Evolutionary conservation across 2,113 vertebrate species (phyloP).

Genomic region (Phylloscopus whistleri): DNA sequence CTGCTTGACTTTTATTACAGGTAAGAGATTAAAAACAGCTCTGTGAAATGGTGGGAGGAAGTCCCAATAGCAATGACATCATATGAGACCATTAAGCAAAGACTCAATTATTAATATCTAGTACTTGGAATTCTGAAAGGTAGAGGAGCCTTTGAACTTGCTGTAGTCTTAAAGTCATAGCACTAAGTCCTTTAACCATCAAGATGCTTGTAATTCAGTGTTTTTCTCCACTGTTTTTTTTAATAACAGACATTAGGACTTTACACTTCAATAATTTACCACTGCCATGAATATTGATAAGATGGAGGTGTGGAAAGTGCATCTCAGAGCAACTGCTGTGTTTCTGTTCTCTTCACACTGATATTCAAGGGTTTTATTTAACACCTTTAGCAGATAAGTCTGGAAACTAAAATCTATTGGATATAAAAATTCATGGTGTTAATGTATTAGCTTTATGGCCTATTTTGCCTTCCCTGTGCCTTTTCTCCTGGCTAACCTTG

Average conservation of each 20-base stretch:
- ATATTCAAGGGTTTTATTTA: neutral
- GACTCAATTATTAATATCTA: neutral
- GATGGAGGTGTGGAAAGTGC: neutral
- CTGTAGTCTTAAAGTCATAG: neutral
- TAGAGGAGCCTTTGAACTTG: neutral
- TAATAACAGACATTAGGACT: neutral
- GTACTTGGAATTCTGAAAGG: neutral
- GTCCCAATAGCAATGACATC: neutral
- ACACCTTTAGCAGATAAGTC: neutral
- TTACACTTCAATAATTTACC: neutral
- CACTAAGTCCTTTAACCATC: neutral
- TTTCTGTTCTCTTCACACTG: neutral
- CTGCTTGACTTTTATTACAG: neutral
- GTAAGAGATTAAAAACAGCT: neutral
- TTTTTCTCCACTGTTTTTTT: neutral
- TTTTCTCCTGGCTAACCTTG: neutral
- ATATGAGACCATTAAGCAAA: neutral
- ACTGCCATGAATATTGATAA: neutral
- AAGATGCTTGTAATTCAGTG: neutral
- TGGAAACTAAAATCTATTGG: neutral
- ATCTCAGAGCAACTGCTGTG: neutral
- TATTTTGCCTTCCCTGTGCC: rapidly evolving
- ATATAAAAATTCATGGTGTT: neutral
- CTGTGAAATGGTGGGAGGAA: neutral
- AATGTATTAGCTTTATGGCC: neutral